These are phyloP conservation scores for Lasioglossum vierecki DNA, from an alignment of 2,888 invertebrate species.

Conservation along the genomic window DNA sequence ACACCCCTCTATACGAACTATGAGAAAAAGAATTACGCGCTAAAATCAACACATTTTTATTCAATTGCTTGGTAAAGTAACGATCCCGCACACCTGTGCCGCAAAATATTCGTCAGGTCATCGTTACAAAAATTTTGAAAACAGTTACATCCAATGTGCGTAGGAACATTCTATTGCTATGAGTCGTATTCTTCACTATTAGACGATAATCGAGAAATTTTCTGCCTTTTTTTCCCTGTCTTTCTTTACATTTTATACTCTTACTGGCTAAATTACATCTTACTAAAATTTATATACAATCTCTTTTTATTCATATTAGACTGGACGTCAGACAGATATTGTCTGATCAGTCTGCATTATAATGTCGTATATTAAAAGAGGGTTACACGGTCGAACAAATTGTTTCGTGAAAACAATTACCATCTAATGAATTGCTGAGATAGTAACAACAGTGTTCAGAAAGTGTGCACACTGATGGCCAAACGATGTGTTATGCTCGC, in stretches of 20 bases:
- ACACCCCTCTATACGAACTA: constrained; percentile 31
- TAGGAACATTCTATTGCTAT: constrained; percentile 73
- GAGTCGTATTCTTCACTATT: constrained; percentile 57
- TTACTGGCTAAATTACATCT: constrained; percentile 53
- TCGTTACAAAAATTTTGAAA: constrained; percentile 52
- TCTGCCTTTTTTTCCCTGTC: background rate
- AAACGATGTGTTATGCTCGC: constrained; percentile 30
- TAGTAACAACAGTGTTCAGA: constrained; percentile 72
- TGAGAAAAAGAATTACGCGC: constrained; percentile 29
- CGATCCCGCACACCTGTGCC: constrained; percentile 19
- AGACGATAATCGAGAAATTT: constrained; percentile 69
- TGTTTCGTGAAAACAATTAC: constrained; percentile 54
- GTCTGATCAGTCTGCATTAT: constrained; percentile 50
- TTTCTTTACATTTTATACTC: constrained; percentile 29
- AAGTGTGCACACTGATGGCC: constrained; percentile 58
- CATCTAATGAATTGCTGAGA: constrained; percentile 64
- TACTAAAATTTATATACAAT: constrained; percentile 75
- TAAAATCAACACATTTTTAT: constrained; percentile 38
- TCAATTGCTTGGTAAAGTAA: constrained; percentile 26
- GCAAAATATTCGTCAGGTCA: constrained; percentile 40
- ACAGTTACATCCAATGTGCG: constrained; percentile 61
- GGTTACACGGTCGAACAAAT: constrained; percentile 51
- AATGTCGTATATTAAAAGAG: constrained; percentile 49
- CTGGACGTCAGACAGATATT: constrained; percentile 48
- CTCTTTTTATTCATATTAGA: constrained; percentile 57